Base-by-base conservation (phyloP, 2,888 invertebrate species). In the Drosophila pseudotakahashii region DNA sequence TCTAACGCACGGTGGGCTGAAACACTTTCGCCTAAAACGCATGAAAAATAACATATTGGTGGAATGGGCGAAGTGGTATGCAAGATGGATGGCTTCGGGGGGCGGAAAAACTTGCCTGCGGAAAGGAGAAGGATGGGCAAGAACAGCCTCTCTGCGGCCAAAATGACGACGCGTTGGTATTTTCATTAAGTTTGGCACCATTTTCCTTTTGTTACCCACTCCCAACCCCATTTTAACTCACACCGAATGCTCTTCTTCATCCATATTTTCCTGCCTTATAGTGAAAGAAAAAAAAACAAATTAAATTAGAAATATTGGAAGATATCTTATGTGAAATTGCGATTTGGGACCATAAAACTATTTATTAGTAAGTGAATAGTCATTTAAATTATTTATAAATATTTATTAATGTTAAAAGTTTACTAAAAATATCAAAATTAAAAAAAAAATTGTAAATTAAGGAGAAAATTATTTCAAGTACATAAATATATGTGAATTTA, bases 101-200 rank as follows among this genome's bases (percentile, higher is more conserved):
- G 41, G 50, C 7, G 10, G 48, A 32, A 53, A 53, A 37, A n/a
- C 51, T 37, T 54, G 30, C 32, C 45, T 2, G 32, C 16, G 11
- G 47, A 32, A 11, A 19, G 1, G 2, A 34, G 42, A n/a, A 42
- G 50, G 26, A 41, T 26, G 39, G 50, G 72, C 45, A 54, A 23
- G 2, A 23, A 66, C 60, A 66, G 72, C 53, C 69, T 69, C 77
- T 73, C 72, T 80, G 80, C 73, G 83, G 67, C 80, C 78, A 77
- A 80, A 77, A 79, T 80, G 77, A 75, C 81, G 81, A 81, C 81
- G 84, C 84, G 76, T 81, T 81, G 84, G 84, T 78, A 81, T 81
- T 81, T 84, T 84, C 79, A 81, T 84, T 81, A 81, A 81, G 77
- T 84, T 84, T 78, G 76, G 69, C 81, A 81, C 75, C 76, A 79